These are phyloP conservation scores for Thunnus albacares DNA, from an alignment of 2,797 vertebrate species.

Conservation along the genomic window DNA sequence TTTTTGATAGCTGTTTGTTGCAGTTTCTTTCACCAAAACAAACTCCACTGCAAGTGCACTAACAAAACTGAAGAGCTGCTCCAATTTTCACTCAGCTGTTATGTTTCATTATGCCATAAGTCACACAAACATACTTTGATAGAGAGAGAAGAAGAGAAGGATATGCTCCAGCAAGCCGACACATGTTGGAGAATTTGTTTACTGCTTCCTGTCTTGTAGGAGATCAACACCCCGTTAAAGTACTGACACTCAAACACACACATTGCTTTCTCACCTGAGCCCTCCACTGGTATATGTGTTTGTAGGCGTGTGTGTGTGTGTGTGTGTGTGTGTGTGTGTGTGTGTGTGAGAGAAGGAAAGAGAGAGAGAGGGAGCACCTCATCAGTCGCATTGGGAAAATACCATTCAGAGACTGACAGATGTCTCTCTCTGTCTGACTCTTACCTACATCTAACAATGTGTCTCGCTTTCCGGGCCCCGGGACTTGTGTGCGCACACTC, in stretches of 20 bases:
- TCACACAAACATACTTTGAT: constrained; percentile 53
- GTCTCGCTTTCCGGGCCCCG: constrained; percentile 51
- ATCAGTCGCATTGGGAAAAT: constrained; percentile 74
- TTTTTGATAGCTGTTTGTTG: constrained; percentile 33
- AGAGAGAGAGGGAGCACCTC: constrained; percentile 38
- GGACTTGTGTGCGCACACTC: constrained; percentile 43
- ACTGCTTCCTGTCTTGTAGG: constrained; percentile 73
- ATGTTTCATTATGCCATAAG: constrained; percentile 48
- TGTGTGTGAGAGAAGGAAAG: neutral
- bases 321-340: neutral
- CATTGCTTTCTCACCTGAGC: constrained; percentile 62
- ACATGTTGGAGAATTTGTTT: constrained; percentile 82
- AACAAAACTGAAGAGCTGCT: constrained; percentile 27
- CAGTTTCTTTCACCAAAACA: constrained; percentile 32
- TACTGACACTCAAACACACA: constrained; percentile 50
- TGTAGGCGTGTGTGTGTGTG: neutral
- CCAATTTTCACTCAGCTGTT: constrained; percentile 47
- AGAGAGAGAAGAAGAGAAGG: constrained; percentile 54
- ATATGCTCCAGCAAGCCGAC: constrained; percentile 74
- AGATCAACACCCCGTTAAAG: constrained; percentile 75
- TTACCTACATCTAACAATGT: constrained; percentile 66
- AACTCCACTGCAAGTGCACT: constrained; percentile 22
- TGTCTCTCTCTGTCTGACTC: constrained; percentile 71
- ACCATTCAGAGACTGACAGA: constrained; percentile 76
- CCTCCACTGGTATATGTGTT: constrained; percentile 9